These are phyloP conservation scores for Thryonomys swinderianus DNA, from an alignment of 2,113 vertebrate genomes.

Conservation along the genomic window DNA sequence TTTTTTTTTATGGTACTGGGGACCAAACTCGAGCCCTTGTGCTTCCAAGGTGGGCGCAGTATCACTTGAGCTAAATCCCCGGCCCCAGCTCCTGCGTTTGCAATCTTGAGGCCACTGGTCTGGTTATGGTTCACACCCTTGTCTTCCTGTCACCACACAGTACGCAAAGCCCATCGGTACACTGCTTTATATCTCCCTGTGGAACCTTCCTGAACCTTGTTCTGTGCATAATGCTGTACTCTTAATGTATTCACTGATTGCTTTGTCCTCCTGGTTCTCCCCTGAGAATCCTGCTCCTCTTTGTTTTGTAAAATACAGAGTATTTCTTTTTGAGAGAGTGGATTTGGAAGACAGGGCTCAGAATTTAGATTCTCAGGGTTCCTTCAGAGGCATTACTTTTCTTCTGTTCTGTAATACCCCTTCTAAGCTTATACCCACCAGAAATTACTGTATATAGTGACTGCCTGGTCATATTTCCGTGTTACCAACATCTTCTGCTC, in stretches of 20 bases:
- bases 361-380: background rate
- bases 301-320: background rate
- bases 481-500: background rate
- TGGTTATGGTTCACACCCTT: background rate
- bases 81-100: too few relatives aligned
- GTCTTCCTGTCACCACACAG: background rate
- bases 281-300: background rate
- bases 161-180: background rate
- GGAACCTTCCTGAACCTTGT: background rate
- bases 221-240: background rate
- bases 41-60: too few relatives aligned
- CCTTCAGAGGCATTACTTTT: background rate
- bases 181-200: background rate
- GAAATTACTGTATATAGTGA: too few relatives aligned
- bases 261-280: background rate
- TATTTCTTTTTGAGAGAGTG: background rate
- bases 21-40: too few relatives aligned
- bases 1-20: too few relatives aligned
- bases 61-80: too few relatives aligned
- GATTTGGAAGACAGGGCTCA: background rate
- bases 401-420: background rate
- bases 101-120: background rate
- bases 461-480: background rate
- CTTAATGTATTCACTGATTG: background rate
- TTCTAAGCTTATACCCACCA: background rate